Conservation (phyloP, 1,140 invertebrate species). For the Telenomus remus region DNA sequence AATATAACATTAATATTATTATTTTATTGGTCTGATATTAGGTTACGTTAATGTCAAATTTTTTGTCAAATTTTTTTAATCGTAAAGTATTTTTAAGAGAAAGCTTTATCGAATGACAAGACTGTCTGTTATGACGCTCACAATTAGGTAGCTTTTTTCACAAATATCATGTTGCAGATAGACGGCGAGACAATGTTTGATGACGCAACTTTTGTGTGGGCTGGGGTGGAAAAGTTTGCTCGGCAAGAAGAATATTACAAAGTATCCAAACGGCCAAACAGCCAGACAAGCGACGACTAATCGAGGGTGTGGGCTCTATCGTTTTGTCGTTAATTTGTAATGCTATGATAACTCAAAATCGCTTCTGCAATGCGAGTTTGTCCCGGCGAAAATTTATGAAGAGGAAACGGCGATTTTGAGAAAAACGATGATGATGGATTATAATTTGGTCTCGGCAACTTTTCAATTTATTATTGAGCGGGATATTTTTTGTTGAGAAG, state of each 20-base stretch:
- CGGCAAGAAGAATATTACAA: conserved; percentile 20
- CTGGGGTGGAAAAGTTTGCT: conserved; percentile 14
- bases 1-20: too few relatives aligned
- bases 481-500: too few relatives aligned
- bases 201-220: conserved; percentile 11
- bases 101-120: too few relatives aligned
- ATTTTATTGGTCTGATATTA: too few relatives aligned
- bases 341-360: conserved; percentile 1
- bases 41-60: too few relatives aligned
- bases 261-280: conserved; percentile 6
- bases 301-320: conserved; percentile 5
- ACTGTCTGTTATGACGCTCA: conserved; percentile 6
- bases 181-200: conserved; percentile 22
- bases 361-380: background rate
- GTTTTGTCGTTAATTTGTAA: background rate
- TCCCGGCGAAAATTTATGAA: too few relatives aligned
- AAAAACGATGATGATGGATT: too few relatives aligned
- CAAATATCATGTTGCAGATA: conserved; percentile 39
- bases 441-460: background rate
- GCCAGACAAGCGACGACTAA: conserved; percentile 1
- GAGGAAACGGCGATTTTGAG: too few relatives aligned
- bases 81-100: too few relatives aligned
- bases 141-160: conserved; percentile 34
- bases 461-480: too few relatives aligned
- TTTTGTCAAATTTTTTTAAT: too few relatives aligned